Evolutionary conservation across 2,113 vertebrate species (phyloP), one percentile per base, ranked within the genome.

Genomic region (Herpetotheres cachinnans): DNA sequence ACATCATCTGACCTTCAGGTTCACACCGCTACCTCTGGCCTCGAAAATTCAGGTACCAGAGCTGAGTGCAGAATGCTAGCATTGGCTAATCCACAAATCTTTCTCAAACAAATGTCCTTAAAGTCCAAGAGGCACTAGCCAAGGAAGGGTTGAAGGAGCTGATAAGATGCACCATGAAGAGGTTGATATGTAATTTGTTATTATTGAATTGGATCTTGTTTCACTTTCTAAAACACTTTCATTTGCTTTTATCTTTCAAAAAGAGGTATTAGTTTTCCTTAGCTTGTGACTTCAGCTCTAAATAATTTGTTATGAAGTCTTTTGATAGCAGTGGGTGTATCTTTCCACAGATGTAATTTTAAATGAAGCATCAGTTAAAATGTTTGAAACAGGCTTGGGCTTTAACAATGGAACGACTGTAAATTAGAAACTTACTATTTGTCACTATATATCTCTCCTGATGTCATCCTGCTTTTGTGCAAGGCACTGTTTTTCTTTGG

Each of bases 391-490:
- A 16, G 15, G 4, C 38, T 81, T 85, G 72, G 71, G 30, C 52
- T 83, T 85, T 63, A 80, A 92, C 77, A 95, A 70, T 88, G 65
- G 74, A 90, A 81, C 83, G 72, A 86, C 88, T 92, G 36, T 86
- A 62, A 86, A 52, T 40, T 70, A 46, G 86, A 92, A 96, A 90
- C 73, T 85, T 85, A 11, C 44, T 84, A 16, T 94, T 97, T 96
- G 82, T 76, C 79, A 78, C 72, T 81, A 21, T 78, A 25, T 93
- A 84, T 85, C 58, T 73, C 46, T 90, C 63, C 70, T 97, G 96
- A 96, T 97, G 96, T 96, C 96, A 97, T 92, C 69, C 12, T 47
- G 70, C 69, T 93, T 95, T 96, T 93, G 49, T 59, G 46, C 22
- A 61, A 4, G 15, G 49, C 25, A 2, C 26, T 87, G 29, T 74